Conservation (phyloP, 2,113 vertebrate species). For the Urocolius indicus region DNA sequence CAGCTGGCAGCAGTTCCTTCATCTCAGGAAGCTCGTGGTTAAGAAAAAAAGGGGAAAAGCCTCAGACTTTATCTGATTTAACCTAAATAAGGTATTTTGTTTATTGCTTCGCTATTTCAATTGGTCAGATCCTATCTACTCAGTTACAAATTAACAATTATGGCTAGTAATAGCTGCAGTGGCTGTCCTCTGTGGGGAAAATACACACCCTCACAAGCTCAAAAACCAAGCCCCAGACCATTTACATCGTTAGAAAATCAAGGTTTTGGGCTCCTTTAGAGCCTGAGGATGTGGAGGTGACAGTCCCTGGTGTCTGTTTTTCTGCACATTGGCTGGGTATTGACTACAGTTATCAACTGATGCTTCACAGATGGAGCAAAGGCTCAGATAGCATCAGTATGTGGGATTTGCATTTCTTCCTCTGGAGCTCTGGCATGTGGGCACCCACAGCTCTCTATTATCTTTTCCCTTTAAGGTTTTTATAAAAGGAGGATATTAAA, state of each 20-base stretch:
- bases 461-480: constrained; percentile 45
- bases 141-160: constrained; percentile 38
- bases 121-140: constrained; percentile 22
- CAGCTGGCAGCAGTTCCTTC: background rate
- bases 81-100: constrained; percentile 17
- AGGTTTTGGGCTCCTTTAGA: background rate
- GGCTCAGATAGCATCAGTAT: constrained; percentile 29
- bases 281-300: background rate
- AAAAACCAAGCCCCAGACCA: background rate
- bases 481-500: constrained; percentile 30
- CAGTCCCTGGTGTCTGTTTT: background rate
- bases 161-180: background rate
- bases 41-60: background rate
- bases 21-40: constrained; percentile 1
- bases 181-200: background rate
- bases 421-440: constrained; percentile 4
- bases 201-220: background rate
- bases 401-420: constrained; percentile 35
- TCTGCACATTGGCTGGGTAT: background rate
- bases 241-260: background rate
- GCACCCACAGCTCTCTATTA: background rate
- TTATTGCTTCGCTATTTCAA: background rate
- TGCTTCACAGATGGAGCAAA: constrained; percentile 61
- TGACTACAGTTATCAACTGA: background rate
- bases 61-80: constrained; percentile 25